Base-by-base conservation (phyloP, 2,888 invertebrate species). In the Anorthoa munda region DNA sequence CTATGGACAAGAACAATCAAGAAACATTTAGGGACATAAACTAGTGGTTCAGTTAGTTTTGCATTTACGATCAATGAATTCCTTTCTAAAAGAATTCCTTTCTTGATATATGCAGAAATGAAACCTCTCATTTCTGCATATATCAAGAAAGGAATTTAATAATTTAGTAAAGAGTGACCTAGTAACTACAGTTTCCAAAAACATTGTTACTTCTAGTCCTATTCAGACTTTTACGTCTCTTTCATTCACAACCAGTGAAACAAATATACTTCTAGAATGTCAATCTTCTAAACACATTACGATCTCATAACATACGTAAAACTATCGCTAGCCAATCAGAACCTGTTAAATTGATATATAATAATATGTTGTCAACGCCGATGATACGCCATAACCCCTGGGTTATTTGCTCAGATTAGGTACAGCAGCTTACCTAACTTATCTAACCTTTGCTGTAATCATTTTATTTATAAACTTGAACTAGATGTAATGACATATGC, bases 401-500 rank as follows among this genome's bases (percentile, higher is more conserved):
- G 78, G 68, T 81, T 69, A 69, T 58, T 31, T 66, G 56, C 2
- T n/a, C 0, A 72, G 77, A 81, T 80, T 77, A 80, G 15, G 15
- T 48, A 31, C 31, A 48, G 9, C n/a, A 64, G 39, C 55, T 65
- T 60, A 65, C 51, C 48, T 65, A 59, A 64, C 64, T 51, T 59
- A 23, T 68, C 58, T 64, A 77, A 71, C 58, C 59, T 60, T 65
- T 72, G 9, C 50, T 50, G 53, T 78, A 15, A 51, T 53, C 4
- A 70, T 21, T 53, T 78, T 64, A 76, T 64, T 78, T 21, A 76
- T 75, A 58, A 23, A 77, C 53, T 75, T 77, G 56, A 75, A 59
- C 31, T 39, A 76, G 58, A 75, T 65, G 15, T n/a, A 23, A 48
- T 18, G 15, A 45, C 15, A 64, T 74, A 23, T 31, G 2, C 0